Evolutionary conservation across 92 coral and sea anemone species (phyloP).

Genomic region (Epizoanthus ramosus): DNA sequence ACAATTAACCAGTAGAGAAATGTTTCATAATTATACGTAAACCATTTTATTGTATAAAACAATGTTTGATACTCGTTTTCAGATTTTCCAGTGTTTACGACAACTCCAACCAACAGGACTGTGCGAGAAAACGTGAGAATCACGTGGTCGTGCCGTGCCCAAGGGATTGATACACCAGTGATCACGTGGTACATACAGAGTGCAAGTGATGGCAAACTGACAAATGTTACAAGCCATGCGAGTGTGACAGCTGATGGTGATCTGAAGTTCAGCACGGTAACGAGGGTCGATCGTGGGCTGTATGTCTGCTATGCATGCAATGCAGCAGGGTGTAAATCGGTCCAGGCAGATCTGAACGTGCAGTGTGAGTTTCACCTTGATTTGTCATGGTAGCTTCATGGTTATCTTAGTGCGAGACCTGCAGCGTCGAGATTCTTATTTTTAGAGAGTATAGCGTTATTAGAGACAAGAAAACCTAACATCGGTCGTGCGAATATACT

Average conservation of each 20-base stretch:
- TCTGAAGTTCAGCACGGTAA: constrained; percentile 49
- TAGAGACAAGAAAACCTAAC: too few relatives aligned
- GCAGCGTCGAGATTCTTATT: too few relatives aligned
- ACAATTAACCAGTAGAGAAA: too few relatives aligned
- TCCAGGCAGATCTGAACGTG: constrained; percentile 57
- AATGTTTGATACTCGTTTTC: not conserved
- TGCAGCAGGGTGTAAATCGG: constrained; percentile 76
- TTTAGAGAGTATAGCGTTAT: too few relatives aligned
- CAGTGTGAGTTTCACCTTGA: constrained; percentile 55
- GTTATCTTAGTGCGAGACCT: too few relatives aligned
- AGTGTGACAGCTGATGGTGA: constrained; percentile 58
- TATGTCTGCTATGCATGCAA: constrained; percentile 82
- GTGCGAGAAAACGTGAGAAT: constrained; percentile 28
- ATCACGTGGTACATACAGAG: constrained; percentile 62
- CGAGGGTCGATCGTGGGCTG: constrained; percentile 54
- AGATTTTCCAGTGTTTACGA: constrained; percentile 72
- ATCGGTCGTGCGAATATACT: too few relatives aligned
- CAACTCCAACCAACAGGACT: constrained; percentile 52
- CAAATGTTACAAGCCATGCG: constrained; percentile 45
- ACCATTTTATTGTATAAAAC: not conserved
- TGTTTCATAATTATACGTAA: too few relatives aligned
- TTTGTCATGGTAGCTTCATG: too few relatives aligned
- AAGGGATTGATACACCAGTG: constrained; percentile 58
- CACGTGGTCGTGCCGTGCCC: constrained; percentile 65
- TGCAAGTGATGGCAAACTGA: constrained; percentile 33